These are phyloP conservation scores for Dysidea cf. avara DNA, from an alignment of 37 sponge, comb jelly and placozoan species.

Conservation along the genomic window DNA sequence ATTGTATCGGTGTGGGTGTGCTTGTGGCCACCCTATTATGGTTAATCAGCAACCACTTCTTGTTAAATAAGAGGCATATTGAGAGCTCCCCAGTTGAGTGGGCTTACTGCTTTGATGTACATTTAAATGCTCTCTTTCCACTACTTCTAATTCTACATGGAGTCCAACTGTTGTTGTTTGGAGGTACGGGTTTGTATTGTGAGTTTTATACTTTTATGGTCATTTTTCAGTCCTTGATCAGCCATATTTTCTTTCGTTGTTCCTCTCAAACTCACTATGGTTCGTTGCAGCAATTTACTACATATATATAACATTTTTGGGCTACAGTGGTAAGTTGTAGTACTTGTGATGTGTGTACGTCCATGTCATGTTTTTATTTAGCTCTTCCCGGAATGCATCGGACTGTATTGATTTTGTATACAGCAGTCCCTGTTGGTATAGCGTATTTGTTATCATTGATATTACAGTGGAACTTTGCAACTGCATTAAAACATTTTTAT, in stretches of 20 bases:
- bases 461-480: too few relatives aligned
- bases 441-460: too few relatives aligned
- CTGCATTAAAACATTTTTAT: too few relatives aligned
- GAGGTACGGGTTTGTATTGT: constrained; percentile 45
- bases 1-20: constrained; percentile 79
- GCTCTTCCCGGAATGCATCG: too few relatives aligned
- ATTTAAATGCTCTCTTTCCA: constrained; percentile 92
- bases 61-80: neutral
- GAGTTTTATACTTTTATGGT: neutral
- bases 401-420: too few relatives aligned
- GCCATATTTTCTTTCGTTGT: constrained; percentile 12
- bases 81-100: constrained; percentile 72
- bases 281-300: constrained; percentile 70
- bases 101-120: constrained; percentile 96
- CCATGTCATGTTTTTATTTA: too few relatives aligned
- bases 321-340: constrained; percentile 71
- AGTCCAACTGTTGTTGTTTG: constrained; percentile 64
- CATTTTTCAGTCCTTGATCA: constrained; percentile 39
- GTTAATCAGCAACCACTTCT: constrained; percentile 49
- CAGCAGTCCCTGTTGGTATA: too few relatives aligned
- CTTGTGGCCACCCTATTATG: constrained; percentile 79
- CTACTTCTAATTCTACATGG: constrained; percentile 79
- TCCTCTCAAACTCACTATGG: constrained; percentile 84
- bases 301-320: constrained; percentile 92
- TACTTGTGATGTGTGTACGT: too few relatives aligned